phyloP scores from a whole-genome alignment of 2,888 invertebrate species.

The Habrosyne pyritoides region DNA sequence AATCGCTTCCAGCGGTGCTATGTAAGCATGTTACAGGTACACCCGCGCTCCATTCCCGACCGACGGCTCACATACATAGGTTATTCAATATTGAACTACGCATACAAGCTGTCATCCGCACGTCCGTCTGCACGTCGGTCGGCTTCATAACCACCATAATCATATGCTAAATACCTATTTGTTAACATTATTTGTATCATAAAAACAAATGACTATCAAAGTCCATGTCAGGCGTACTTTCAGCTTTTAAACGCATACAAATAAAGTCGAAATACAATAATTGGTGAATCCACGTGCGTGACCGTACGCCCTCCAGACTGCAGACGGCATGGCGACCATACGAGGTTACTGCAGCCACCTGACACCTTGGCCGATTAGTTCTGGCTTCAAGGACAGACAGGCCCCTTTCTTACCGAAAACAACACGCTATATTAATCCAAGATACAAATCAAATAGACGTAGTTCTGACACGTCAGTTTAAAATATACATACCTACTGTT shows the following conservation, averaged over 20 bases:
- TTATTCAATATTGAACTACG: not conserved
- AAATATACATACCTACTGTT: too few species aligned
- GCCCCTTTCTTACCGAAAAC: not conserved
- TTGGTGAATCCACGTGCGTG: constrained; percentile 18
- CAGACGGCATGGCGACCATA: constrained; percentile 59
- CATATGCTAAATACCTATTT: not conserved
- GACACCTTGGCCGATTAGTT: constrained; percentile 33
- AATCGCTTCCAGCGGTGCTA: not conserved
- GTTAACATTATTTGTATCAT: too few species aligned
- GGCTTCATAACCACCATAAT: not conserved
- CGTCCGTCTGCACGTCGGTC: not conserved
- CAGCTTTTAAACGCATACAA: too few species aligned
- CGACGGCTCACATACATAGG: too few species aligned
- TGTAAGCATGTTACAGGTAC: not conserved
- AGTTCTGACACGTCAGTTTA: too few species aligned
- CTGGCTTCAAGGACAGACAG: constrained; percentile 17
- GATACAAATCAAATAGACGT: too few species aligned
- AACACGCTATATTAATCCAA: not conserved
- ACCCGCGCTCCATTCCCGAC: not conserved
- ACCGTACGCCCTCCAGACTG: constrained; percentile 65
- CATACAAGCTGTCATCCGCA: not conserved
- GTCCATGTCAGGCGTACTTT: too few species aligned
- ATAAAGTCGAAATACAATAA: not conserved
- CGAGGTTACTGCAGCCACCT: constrained; percentile 49
- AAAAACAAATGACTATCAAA: too few species aligned